Base-by-base conservation (phyloP, 2,113 vertebrate genomes). In the Sitta europaea region DNA sequence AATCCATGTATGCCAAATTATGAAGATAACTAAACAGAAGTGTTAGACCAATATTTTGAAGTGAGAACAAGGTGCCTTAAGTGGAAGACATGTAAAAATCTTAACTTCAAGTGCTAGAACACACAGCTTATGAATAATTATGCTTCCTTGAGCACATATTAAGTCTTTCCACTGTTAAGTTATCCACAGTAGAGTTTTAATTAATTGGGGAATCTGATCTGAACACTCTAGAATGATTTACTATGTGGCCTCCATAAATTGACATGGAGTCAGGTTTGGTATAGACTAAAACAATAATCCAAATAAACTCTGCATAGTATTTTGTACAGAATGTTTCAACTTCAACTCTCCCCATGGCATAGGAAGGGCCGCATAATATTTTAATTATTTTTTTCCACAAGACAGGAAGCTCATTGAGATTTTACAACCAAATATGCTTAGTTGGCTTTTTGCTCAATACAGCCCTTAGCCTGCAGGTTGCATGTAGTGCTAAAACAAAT, bases 351-450 rank as follows among this genome's bases (percentile, higher is more conserved):
- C 86, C 92, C 67, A 94, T 75, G 71, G 87, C 91, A 92, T 43
- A 91, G 87, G 92, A 92, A 95, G 85, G 81, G 79, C 53, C 0
- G 9, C 90, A 93, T 73, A 93, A 67, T 86, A 95, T 86, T 95
- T 88, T 92, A 94, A 95, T 94, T 70, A 91, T 90, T 95, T 92
- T 96, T 80, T 92, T 94, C 92, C 89, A 97, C 79, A 90, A 90
- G 81, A 75, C 88, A 96, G 95, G 92, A 96, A 96, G 88, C 86
- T 86, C 72, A 88, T 53, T 91, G 81, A 94, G 84, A 93, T 96
- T 96, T 95, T 95, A 95, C 93, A 96, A 82, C 75, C 87, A 90
- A 97, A 97, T 92, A 93, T 78, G 92, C 92, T 97, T 96, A 73
- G 87, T 47, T 91, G 82, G 94, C 93, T 81, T 95, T 96, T 94